Conservation (phyloP, 2,113 vertebrate genomes). For the Peucedramus taeniatus region DNA sequence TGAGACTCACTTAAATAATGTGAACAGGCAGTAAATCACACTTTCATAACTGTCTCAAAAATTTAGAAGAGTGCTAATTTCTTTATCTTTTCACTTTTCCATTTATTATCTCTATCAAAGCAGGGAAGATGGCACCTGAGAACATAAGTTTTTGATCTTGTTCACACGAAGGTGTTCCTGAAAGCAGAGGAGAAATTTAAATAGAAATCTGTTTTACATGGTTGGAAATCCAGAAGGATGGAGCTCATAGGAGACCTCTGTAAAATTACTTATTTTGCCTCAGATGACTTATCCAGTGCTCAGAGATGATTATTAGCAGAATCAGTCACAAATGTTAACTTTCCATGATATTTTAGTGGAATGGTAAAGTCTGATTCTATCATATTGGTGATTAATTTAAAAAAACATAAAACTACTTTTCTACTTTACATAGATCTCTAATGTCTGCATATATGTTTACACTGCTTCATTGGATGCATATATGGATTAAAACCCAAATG, state of each 20-base stretch:
- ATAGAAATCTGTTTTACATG: neutral
- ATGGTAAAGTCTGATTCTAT: neutral
- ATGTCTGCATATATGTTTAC: neutral
- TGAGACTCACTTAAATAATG: neutral
- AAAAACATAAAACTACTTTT: neutral
- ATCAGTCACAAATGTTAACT: neutral
- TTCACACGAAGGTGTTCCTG: neutral
- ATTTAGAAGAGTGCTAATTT: neutral
- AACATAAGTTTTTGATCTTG: neutral
- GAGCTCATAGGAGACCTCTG: neutral
- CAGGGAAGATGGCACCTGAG: neutral
- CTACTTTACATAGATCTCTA: neutral
- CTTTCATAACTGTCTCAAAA: neutral
- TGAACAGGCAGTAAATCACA: neutral
- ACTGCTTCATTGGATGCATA: neutral
- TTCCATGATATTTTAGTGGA: neutral
- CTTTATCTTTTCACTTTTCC: neutral
- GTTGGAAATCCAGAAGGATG: neutral
- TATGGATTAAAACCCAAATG: neutral
- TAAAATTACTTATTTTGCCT: neutral
- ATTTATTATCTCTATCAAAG: neutral
- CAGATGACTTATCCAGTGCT: neutral
- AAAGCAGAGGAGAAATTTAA: neutral
- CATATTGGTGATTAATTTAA: neutral
- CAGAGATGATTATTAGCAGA: neutral